Evolutionary conservation across 1,140 invertebrate genomes (phyloP).

Genomic region (Brachionus calyciflorus): DNA sequence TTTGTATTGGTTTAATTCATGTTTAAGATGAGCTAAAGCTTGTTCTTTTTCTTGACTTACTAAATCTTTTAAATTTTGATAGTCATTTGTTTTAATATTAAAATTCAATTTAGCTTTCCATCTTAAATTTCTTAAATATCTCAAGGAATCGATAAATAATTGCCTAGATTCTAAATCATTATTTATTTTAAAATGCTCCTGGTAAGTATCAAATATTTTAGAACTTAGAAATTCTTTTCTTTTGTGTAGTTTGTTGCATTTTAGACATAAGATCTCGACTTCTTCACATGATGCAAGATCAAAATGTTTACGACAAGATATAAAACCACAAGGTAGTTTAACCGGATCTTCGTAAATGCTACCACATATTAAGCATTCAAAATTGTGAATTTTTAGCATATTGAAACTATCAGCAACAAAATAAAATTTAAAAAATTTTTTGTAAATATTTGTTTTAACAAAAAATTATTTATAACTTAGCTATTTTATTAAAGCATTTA

Average conservation of each 20-base stretch:
- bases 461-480: neutral
- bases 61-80: neutral
- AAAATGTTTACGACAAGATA: neutral
- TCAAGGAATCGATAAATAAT: neutral
- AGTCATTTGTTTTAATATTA: neutral
- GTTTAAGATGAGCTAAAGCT: neutral
- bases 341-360: neutral
- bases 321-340: neutral
- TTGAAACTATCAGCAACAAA: neutral
- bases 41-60: neutral
- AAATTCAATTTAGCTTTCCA: neutral
- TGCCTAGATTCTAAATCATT: neutral
- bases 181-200: neutral
- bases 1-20: neutral
- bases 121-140: neutral
- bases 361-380: slow-evolving; percentile 15
- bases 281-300: neutral
- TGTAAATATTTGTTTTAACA: neutral
- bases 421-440: neutral
- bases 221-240: neutral
- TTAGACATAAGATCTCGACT: neutral
- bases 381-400: neutral
- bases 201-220: neutral
- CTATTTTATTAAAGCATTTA: neutral
- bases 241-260: neutral